A percentile compares a stretch with the other conserved stretches of the same genome.
Evolutionary conservation across 2,797 vertebrate genomes (phyloP).

Genomic region (Numenius phaeopus): DNA sequence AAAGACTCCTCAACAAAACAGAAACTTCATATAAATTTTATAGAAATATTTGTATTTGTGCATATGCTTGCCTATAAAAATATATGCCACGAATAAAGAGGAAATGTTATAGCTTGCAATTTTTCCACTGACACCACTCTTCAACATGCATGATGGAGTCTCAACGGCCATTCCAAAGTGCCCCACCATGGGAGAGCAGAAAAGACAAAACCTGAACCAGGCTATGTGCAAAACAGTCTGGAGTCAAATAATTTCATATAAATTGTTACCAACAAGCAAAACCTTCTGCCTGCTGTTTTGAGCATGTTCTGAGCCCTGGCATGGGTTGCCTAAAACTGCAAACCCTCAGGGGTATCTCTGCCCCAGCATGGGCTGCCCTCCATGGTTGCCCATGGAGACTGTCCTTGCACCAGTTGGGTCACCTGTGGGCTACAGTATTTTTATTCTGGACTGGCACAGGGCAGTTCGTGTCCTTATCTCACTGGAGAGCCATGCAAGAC

Average conservation of each 20-base stretch:
- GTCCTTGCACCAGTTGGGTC: background rate
- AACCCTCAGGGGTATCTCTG: background rate
- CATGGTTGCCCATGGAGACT: background rate
- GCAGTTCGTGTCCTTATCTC: background rate
- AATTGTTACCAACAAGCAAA: background rate
- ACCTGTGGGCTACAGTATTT: background rate
- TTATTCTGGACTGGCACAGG: background rate
- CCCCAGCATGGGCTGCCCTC: no score
- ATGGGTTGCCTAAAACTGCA: background rate
- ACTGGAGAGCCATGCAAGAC: background rate
- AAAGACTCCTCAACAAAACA: background rate
- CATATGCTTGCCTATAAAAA: background rate
- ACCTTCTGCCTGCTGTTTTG: background rate
- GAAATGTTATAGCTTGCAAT: background rate
- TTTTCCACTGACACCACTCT: background rate
- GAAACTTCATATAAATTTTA: background rate
- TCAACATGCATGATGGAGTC: background rate
- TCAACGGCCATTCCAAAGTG: background rate
- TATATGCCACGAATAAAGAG: background rate
- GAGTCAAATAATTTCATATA: background rate
- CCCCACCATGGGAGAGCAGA: fast-evolving
- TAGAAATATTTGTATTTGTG: background rate
- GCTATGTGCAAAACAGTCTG: background rate
- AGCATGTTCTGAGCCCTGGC: background rate
- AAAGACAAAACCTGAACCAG: background rate